phyloP scores from a whole-genome alignment of 2,888 invertebrate species.

The Callimorpha dominula region DNA sequence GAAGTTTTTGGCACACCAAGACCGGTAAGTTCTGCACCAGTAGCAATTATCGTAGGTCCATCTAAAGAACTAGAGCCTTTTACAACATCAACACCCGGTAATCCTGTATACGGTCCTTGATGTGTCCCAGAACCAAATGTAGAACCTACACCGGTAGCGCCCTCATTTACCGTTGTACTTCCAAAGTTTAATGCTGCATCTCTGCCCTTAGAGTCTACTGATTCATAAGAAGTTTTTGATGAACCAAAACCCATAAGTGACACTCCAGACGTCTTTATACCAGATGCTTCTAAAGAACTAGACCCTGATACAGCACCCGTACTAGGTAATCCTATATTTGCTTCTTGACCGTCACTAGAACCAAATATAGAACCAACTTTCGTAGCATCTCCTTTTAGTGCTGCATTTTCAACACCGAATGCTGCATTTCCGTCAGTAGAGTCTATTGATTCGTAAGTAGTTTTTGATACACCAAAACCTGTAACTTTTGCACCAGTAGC shows the following conservation, averaged over 20 bases:
- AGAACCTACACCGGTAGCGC: neutral
- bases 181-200: slow-evolving; percentile 66
- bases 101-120: neutral
- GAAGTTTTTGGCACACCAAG: neutral
- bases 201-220: neutral
- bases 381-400: neutral
- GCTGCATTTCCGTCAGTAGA: slow-evolving; percentile 56
- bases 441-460: neutral
- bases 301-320: neutral
- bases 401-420: slow-evolving; percentile 47
- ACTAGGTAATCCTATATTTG: neutral
- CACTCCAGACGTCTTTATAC: no score
- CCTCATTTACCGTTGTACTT: neutral
- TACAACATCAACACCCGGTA: neutral
- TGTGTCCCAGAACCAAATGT: neutral
- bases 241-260: neutral
- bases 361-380: neutral
- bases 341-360: neutral
- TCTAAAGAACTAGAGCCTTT: neutral
- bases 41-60: neutral
- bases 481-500: neutral
- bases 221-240: neutral
- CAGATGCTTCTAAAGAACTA: neutral
- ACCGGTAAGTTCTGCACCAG: neutral
- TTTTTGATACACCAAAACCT: neutral